Evolutionary conservation across 2,113 vertebrate genomes (phyloP).

Genomic region (Pelodiscus sinensis): DNA sequence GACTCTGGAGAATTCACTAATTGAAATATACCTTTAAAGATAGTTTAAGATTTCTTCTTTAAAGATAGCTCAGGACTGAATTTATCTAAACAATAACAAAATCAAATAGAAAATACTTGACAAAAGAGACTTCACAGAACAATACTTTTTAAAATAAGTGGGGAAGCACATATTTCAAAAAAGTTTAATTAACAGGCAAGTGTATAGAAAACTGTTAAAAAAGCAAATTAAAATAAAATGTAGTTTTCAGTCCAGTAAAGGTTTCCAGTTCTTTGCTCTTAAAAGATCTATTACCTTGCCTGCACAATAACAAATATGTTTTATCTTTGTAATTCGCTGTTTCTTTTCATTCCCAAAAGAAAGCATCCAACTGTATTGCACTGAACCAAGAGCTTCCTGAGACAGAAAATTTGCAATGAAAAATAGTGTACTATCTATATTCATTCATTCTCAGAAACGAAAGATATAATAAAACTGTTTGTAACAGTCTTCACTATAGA

Average conservation of each 20-base stretch:
- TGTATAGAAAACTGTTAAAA: background rate
- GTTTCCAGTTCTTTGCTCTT: background rate
- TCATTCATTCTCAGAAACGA: background rate
- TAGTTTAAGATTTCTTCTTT: background rate
- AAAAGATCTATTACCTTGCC: background rate
- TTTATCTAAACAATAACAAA: background rate
- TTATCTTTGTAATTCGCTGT: background rate
- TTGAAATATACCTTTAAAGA: background rate
- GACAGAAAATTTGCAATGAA: background rate
- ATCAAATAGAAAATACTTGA: background rate
- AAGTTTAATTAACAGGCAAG: background rate
- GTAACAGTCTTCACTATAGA: background rate
- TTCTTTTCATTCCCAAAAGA: background rate
- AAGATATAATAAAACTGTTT: background rate
- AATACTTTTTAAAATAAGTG: background rate
- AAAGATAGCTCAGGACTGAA: background rate
- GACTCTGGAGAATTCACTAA: background rate
- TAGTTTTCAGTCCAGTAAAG: background rate
- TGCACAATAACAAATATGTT: fast-evolving
- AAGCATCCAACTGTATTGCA: background rate
- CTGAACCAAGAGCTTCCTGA: background rate
- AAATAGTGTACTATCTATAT: background rate
- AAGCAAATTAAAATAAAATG: background rate
- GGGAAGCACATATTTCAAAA: background rate
- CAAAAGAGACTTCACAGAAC: background rate